phyloP scores from a whole-genome alignment of 2,797 vertebrate species.

The Siniperca obscura region DNA sequence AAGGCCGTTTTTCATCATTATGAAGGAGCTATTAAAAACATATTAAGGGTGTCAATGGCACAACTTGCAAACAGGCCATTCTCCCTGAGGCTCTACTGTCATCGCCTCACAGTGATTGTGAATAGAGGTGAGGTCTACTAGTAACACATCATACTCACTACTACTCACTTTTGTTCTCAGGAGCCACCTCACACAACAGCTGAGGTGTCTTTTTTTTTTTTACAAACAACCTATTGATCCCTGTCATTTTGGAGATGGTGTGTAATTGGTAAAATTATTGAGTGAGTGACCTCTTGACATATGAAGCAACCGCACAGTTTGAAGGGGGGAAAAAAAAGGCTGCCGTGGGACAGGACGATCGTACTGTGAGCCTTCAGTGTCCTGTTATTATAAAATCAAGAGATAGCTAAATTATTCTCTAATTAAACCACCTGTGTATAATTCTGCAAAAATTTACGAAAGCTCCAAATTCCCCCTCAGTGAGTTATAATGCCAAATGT shows the following conservation, averaged over 20 bases:
- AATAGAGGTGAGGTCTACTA: constrained; percentile 70
- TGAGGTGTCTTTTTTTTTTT: constrained; percentile 48
- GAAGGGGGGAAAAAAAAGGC: not conserved
- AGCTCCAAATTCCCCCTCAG: not conserved
- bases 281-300: constrained; percentile 48
- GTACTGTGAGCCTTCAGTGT: not conserved
- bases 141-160: constrained; percentile 62
- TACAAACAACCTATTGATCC: constrained; percentile 54
- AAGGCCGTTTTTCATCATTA: constrained; percentile 83
- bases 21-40: constrained; percentile 84
- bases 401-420: constrained; percentile 10
- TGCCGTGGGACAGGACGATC: not conserved
- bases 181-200: constrained; percentile 20
- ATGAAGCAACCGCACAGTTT: constrained; percentile 15
- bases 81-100: constrained; percentile 69
- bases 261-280: constrained; percentile 55
- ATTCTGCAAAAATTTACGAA: constrained; percentile 21
- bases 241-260: constrained; percentile 43
- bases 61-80: constrained; percentile 66
- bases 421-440: constrained; percentile 14
- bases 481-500: not conserved
- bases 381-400: constrained; percentile 1
- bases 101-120: constrained; percentile 60
- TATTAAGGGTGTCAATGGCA: constrained; percentile 78
- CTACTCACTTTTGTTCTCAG: constrained; percentile 24